Base-by-base conservation (phyloP, 2,797 vertebrate species). In the Ambastaia sidthimunki region DNA sequence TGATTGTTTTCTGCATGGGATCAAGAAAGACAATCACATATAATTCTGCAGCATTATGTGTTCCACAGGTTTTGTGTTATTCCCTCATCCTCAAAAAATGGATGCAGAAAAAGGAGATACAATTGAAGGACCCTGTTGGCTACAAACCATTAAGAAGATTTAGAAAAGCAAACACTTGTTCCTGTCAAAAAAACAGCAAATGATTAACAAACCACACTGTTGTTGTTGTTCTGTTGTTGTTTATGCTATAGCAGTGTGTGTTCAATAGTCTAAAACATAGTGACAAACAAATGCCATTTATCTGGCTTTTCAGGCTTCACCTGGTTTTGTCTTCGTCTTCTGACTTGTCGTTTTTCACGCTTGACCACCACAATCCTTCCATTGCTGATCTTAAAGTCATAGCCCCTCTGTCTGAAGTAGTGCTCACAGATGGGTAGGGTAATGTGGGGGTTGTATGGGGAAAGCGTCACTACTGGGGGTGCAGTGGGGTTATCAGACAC, bases 351-450 rank as follows among this genome's bases (percentile, higher is more conserved):
- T 13, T 88, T 95, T 67, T 88, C 89, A 84, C 83, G 93, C 72
- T 87, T 93, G 59, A 93, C 90, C 83, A 96, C 84, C 44, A 96
- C 85, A 59, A 96, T 89, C 67, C 87, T 94, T 74, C 95, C 95
- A 37, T 95, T 92, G 59, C 89, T 90, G 84, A 94, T 85, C 18
- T 80, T 88, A 59, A 97, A 94, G 83, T 96, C 93, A 57, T 92
- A 95, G 65, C 94, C 95, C 87, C 90, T 93, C 37, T 94, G 89
- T 80, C 91, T 93, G 86, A 92, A 96, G 88, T 94, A 96, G 18
- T 92, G 80, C 80, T 95, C 93, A 90, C 96, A 97, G 15, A 84
- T 85, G 19, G 95, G 96, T 74, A 94, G 84, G n/a, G 68, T 79
- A 19, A 79, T 41, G 19, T 23, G 65, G 2, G 65, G 18, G 6